Conservation (phyloP, 2,888 invertebrate species). For the Andrena minutula region DNA sequence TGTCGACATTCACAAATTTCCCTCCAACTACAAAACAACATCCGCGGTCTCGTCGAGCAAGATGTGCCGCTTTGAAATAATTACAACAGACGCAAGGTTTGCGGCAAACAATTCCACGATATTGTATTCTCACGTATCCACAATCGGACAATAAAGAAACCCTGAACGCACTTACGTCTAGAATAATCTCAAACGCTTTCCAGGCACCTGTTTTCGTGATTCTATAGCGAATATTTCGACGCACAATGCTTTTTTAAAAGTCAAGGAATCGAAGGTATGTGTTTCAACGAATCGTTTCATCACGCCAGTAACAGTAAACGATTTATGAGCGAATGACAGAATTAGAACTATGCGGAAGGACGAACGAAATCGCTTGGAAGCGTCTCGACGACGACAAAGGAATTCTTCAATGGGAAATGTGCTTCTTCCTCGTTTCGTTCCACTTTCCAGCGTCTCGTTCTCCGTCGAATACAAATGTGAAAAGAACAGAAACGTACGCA, state of each 20-base stretch:
- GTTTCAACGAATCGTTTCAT: background rate
- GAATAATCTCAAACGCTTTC: background rate
- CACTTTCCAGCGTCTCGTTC: conserved; percentile 34
- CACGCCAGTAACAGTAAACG: conserved; percentile 20
- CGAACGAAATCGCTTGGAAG: conserved; percentile 42
- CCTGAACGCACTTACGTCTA: background rate
- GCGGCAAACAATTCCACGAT: no score
- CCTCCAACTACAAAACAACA: no score
- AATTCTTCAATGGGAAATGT: background rate
- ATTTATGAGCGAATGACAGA: conserved; percentile 32
- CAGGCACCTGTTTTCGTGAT: background rate
- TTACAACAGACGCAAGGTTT: no score
- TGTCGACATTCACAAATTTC: no score
- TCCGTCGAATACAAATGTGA: conserved; percentile 3
- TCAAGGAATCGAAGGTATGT: background rate
- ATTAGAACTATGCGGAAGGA: conserved; percentile 8
- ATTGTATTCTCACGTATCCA: background rate
- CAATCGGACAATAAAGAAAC: background rate
- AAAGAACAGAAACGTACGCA: background rate
- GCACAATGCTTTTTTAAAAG: background rate
- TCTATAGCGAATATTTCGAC: background rate
- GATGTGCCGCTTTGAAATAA: no score
- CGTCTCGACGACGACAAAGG: conserved; percentile 27
- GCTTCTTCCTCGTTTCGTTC: background rate
- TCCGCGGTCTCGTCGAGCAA: no score